phyloP scores from a whole-genome alignment of 2,797 vertebrate genomes.

The Huso huso region DNA sequence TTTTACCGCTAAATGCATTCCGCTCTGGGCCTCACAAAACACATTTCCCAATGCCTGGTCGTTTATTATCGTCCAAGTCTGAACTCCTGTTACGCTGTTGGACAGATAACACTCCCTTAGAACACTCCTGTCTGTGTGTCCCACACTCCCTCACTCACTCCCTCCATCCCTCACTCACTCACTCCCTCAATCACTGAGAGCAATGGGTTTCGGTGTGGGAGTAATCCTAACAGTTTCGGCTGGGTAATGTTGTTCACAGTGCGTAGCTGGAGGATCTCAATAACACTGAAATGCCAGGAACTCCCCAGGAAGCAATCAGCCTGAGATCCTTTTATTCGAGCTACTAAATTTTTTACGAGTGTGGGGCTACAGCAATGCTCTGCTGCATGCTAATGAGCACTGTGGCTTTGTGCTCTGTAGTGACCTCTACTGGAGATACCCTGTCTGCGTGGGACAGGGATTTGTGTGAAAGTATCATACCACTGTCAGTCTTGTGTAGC shows the following conservation, averaged over 20 bases:
- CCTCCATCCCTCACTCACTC: not conserved
- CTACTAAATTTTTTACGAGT: slow-evolving; percentile 17
- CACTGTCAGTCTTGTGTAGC: too few relatives aligned
- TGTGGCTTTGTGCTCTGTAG: slow-evolving; percentile 18
- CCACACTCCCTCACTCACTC: not conserved
- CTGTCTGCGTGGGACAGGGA: too few relatives aligned
- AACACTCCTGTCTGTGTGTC: not conserved
- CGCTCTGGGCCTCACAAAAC: too few relatives aligned
- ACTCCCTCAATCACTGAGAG: not conserved
- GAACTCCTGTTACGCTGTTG: too few relatives aligned
- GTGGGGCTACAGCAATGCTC: slow-evolving; percentile 7
- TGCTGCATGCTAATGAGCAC: slow-evolving; percentile 25
- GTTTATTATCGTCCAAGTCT: too few relatives aligned
- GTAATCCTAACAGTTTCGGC: not conserved
- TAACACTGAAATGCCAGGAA: slow-evolving; percentile 26
- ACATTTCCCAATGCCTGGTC: too few relatives aligned
- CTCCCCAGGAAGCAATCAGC: slow-evolving; percentile 15
- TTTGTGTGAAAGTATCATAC: too few relatives aligned
- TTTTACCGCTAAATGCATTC: not conserved
- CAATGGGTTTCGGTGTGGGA: not conserved
- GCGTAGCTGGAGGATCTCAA: slow-evolving; percentile 17
- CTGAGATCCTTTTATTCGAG: slow-evolving; percentile 1
- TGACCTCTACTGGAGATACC: slow-evolving; percentile 25
- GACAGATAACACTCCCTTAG: too few relatives aligned
- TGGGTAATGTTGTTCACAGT: not conserved